These are phyloP conservation scores for Melanerpes aurifrons DNA, from an alignment of 2,113 vertebrate species.

Conservation along the genomic window DNA sequence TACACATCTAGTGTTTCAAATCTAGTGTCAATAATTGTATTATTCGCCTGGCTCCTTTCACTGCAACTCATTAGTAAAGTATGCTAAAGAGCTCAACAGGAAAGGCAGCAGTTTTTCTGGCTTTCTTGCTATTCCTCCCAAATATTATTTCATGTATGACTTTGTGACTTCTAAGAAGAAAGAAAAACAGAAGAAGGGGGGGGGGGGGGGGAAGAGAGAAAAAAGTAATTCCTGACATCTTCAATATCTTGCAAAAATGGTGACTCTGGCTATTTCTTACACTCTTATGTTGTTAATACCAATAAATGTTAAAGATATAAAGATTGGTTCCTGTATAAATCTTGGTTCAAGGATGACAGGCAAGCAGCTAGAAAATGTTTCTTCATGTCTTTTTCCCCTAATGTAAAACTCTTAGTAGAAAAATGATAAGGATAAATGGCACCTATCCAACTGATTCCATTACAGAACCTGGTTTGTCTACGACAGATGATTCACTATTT, in stretches of 20 bases:
- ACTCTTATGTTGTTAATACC: slow-evolving; percentile 2
- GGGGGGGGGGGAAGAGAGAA: not conserved
- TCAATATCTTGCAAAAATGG: not conserved
- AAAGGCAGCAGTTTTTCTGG: not conserved
- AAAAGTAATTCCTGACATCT: not conserved
- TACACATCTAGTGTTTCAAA: not conserved
- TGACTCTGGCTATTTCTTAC: slow-evolving; percentile 4
- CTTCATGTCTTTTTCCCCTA: slow-evolving; percentile 13
- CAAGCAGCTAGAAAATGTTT: slow-evolving; percentile 29
- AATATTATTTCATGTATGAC: not conserved
- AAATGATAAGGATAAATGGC: slow-evolving; percentile 67
- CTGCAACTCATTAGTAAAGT: slow-evolving; percentile 6
- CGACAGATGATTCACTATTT: slow-evolving; percentile 63
- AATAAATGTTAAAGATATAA: slow-evolving; percentile 53
- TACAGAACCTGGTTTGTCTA: slow-evolving; percentile 41
- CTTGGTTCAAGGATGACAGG: slow-evolving; percentile 36
- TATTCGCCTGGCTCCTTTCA: not conserved
- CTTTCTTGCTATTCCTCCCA: not conserved
- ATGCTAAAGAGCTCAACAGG: not conserved
- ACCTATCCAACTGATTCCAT: slow-evolving; percentile 56
- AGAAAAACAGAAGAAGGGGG: not conserved
- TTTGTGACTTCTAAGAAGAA: not conserved
- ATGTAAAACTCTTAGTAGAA: slow-evolving; percentile 48
- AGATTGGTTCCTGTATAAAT: slow-evolving; percentile 54
- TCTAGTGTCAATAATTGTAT: slow-evolving; percentile 3